Base-by-base conservation (phyloP, 1,140 invertebrate genomes). In the Formica selysi region DNA sequence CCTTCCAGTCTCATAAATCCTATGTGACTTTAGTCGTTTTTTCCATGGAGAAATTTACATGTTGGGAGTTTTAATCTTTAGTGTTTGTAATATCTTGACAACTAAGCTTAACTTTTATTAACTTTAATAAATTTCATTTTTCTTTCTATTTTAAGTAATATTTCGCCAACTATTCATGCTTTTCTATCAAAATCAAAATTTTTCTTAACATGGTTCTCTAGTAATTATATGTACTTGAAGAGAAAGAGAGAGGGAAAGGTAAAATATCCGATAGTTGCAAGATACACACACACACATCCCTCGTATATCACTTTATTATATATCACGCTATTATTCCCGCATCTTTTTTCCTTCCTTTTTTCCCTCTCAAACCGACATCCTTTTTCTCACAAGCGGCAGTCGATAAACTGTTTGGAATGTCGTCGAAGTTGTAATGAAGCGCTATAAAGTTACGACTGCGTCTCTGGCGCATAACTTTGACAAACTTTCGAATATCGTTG, bases 401-500 rank as follows among this genome's bases (percentile, higher is more conserved):
- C 71, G 70, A 59, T 74, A 73, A 76, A 84, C 32, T 71, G 78
- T 83, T 73, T 54, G 59, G 78, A 48, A 81, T 64, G 38, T 74
- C 62, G 32, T 74, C 29, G 32, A 86, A 87, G 62, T 85, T 85
- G 71, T 87, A 87, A 87, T 81, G 81, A 87, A 76, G 68, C 83
- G 44, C 64, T 64, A 67, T 67, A 80, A 85, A 85, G 83, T 85
- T 85, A 80, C 83, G 65, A 85, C 81, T 68, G 57, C 54, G 54
- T 74, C 38, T 65, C 68, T 64, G 70, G 54, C 71, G 62, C 83
- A 54, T 38, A 59, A 83, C 67, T 86, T 44, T 48, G 54, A 61
- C 76, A 41, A 88, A 86, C 76, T 88, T 86, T 74, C 67, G 71
- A 80, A 86, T 81, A 86, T 51, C 76, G 79, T 36, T 48, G 44